These are phyloP conservation scores for Acanthurus tractus DNA, from an alignment of 2,797 vertebrate species.

Conservation along the genomic window DNA sequence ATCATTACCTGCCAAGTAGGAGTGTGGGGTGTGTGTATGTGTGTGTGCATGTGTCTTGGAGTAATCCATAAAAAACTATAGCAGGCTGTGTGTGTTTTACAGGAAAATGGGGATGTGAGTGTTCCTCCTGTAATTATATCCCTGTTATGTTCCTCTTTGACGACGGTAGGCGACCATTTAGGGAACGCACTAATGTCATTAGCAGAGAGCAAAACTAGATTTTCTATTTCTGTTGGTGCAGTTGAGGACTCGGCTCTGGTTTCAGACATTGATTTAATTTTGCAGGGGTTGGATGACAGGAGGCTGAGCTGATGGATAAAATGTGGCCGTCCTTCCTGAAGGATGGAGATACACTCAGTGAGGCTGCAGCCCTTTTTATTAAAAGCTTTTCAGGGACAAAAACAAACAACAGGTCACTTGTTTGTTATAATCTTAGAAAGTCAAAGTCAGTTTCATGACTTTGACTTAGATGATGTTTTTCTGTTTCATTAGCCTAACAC, in stretches of 20 bases:
- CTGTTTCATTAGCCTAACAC: slow-evolving; percentile 18
- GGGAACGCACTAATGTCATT: slow-evolving; percentile 87
- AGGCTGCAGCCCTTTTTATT: slow-evolving; percentile 80
- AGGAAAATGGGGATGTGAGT: slow-evolving; percentile 86
- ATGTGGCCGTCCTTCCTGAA: slow-evolving; percentile 82
- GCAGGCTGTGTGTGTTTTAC: slow-evolving; percentile 78
- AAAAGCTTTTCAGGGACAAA: slow-evolving; percentile 75
- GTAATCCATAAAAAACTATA: slow-evolving; percentile 82
- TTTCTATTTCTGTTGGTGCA: slow-evolving; percentile 91
- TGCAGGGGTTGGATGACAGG: slow-evolving; percentile 85
- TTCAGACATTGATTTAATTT: slow-evolving; percentile 92
- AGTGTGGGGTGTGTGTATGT: not conserved
- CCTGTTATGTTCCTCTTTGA: slow-evolving; percentile 83
- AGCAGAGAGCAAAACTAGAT: slow-evolving; percentile 88
- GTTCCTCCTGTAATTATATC: slow-evolving; percentile 86
- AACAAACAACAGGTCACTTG: slow-evolving; percentile 65
- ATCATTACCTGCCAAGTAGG: slow-evolving; percentile 75
- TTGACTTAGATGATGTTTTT: slow-evolving; percentile 28
- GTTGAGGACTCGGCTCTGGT: slow-evolving; percentile 89
- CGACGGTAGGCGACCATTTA: slow-evolving; percentile 83
- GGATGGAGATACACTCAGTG: slow-evolving; percentile 77
- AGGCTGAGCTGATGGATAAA: slow-evolving; percentile 85
- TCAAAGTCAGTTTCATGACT: slow-evolving; percentile 26
- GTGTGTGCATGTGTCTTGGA: slow-evolving; percentile 19
- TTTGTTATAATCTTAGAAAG: slow-evolving; percentile 38